Base-by-base conservation (phyloP, 1,140 invertebrate species). In the Drosophila azteca region DNA sequence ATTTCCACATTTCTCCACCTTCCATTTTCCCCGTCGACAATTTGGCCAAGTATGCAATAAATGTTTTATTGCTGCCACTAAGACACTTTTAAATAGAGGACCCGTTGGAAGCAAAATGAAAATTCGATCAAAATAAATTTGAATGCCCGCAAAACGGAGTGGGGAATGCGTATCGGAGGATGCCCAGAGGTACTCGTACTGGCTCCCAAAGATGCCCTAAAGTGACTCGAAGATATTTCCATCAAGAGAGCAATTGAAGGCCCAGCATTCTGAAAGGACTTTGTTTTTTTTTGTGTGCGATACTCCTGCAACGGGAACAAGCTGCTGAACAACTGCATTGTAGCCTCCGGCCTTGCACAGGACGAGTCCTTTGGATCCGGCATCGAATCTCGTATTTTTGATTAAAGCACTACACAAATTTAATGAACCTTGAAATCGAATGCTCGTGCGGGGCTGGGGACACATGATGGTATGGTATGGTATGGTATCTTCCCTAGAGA, bases 381-480 rank as follows among this genome's bases (percentile, higher is more conserved):
- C 8, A 13, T 9, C 8, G 24, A 13, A 22, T 24, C 35, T 39
- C 31, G 15, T n/a, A 31, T 26, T 61, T 29, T 9, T 29, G 26
- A 70, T 85, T 77, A 74, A 80, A 67, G 68, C 77, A 77, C 77
- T 70, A 70, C 70, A 80, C 68, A 81, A 87, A 81, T 85, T 87
- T 87, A 87, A 81, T 81, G 77, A 85, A 87, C 73, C 77, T 48
- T 63, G 44, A 81, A 87, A 84, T 84, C 77, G 82, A 84, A 81
- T 81, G 64, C 68, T 59, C 17, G 31, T 39, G 46, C 24, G 5
- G 4, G 20, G 22, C 31, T 41, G 5, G 3, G n/a, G 6, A 9
- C 44, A 20, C 17, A 20, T 20, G 17, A 20, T 20, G 17, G 17
- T 20, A 20, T 20, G 17, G 17, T 20, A 49, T 8, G n/a, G 22